Percentiles rank a stretch among this genome's conserved stretches.
Conservation (phyloP, 2,888 invertebrate genomes). For the Galerucella pusilla region DNA sequence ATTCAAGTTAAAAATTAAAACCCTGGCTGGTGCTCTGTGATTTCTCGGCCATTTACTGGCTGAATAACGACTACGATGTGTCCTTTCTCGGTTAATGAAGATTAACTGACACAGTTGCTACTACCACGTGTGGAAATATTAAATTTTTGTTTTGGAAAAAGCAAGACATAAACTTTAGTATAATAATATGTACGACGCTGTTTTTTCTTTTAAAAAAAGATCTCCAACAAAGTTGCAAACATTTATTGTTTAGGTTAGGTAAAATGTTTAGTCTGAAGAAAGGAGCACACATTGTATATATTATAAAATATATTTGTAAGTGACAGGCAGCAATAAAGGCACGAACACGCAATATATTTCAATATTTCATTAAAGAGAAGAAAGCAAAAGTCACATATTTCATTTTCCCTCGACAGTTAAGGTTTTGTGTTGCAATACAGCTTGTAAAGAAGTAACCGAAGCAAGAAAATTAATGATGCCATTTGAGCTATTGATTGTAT, state of each 20-base stretch:
- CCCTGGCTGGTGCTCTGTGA: constrained; percentile 61
- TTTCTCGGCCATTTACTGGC: constrained; percentile 63
- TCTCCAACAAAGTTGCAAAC: not conserved
- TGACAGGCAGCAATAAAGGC: constrained; percentile 37
- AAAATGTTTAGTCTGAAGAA: constrained; percentile 11
- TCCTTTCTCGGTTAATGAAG: constrained; percentile 60
- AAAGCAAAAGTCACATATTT: constrained; percentile 53
- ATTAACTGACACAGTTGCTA: constrained; percentile 60
- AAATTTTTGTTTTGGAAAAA: constrained; percentile 58
- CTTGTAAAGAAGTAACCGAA: constrained; percentile 54
- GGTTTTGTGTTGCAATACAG: constrained; percentile 51
- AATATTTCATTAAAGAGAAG: constrained; percentile 46
- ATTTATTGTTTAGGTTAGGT: not conserved
- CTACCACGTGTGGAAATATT: constrained; percentile 62
- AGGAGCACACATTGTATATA: constrained; percentile 21
- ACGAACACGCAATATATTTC: constrained; percentile 46
- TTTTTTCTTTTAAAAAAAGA: too few species aligned
- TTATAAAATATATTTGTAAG: constrained; percentile 5
- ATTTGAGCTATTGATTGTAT: constrained; percentile 58
- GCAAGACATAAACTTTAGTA: not conserved
- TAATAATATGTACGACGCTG: too few species aligned
- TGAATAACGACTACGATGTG: constrained; percentile 60
- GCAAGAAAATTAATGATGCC: constrained; percentile 57
- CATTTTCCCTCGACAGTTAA: constrained; percentile 50
- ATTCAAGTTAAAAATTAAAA: constrained; percentile 65